These are phyloP conservation scores for Cynoglossus semilaevis DNA, from an alignment of 2,113 vertebrate species.

Conservation along the genomic window DNA sequence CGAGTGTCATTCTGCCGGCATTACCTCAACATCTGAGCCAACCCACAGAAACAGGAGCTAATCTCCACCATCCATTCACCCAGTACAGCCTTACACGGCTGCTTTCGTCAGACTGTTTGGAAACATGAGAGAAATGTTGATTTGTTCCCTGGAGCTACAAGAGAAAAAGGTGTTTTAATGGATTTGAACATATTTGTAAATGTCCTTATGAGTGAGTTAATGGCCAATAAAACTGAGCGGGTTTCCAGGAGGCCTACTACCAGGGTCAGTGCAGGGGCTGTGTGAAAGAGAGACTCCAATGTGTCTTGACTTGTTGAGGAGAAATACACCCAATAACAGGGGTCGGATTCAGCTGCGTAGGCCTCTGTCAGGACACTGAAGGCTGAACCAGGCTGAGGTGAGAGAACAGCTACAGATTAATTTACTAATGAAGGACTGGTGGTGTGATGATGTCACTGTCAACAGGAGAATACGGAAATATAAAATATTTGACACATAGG, in stretches of 20 bases:
- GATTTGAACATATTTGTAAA: conserved; percentile 26
- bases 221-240: conserved; percentile 33
- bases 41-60: conserved; percentile 18
- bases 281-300: conserved; percentile 34
- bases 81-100: conserved; percentile 4
- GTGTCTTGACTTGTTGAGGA: conserved; percentile 30
- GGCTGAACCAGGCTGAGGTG: too few relatives aligned
- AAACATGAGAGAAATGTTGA: conserved; percentile 28
- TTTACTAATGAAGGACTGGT: too few relatives aligned
- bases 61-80: conserved; percentile 5
- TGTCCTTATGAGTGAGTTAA: conserved; percentile 34
- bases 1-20: conserved; percentile 22
- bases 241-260: conserved; percentile 23
- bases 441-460: too few relatives aligned
- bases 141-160: conserved; percentile 6
- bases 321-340: conserved; percentile 32
- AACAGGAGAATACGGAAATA: too few relatives aligned
- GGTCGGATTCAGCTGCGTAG: conserved; percentile 17
- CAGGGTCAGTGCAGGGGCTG: conserved; percentile 31
- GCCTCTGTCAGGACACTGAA: conserved; percentile 42
- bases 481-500: too few relatives aligned
- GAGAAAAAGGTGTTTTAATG: not conserved
- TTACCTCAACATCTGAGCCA: conserved; percentile 22
- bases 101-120: conserved; percentile 28
- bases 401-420: too few relatives aligned